A percentile compares a stretch with the other conserved stretches of the same genome.
Evolutionary conservation across 2,113 vertebrate species (phyloP).

Genomic region (Eudyptes chrysolophus): DNA sequence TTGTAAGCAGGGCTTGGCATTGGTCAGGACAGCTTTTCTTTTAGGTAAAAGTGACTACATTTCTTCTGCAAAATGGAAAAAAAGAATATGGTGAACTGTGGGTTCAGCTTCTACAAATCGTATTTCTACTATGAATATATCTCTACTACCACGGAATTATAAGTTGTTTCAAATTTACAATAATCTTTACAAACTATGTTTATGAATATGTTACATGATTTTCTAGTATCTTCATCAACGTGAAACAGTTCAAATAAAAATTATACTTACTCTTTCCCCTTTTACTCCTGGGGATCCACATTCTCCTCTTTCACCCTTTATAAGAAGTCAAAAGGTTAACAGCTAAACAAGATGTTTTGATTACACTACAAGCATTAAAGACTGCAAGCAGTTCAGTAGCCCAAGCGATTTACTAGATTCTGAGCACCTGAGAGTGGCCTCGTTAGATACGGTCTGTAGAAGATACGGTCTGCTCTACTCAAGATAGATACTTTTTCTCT

Average conservation of each 20-base stretch:
- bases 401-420: background rate
- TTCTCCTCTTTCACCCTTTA: constrained; percentile 83
- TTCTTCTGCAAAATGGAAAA: background rate
- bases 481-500: background rate
- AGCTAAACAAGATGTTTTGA: background rate
- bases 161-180: background rate
- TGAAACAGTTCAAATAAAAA: background rate
- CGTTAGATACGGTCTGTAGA: background rate
- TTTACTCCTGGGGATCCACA: constrained; percentile 85
- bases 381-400: background rate
- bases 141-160: background rate
- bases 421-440: background rate
- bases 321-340: constrained; percentile 9
- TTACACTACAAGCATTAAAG: background rate
- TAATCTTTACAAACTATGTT: background rate
- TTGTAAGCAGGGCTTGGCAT: background rate
- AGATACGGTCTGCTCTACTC: background rate
- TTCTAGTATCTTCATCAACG: background rate
- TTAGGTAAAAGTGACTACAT: background rate
- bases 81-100: background rate
- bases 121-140: background rate
- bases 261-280: constrained; percentile 79
- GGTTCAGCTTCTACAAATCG: background rate
- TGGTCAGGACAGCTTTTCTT: background rate
- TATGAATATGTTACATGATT: background rate